A percentile compares a stretch with the other conserved stretches of the same genome.
Evolutionary conservation across 2,888 invertebrate species (phyloP).

Genomic region (Chorisops tibialis): DNA sequence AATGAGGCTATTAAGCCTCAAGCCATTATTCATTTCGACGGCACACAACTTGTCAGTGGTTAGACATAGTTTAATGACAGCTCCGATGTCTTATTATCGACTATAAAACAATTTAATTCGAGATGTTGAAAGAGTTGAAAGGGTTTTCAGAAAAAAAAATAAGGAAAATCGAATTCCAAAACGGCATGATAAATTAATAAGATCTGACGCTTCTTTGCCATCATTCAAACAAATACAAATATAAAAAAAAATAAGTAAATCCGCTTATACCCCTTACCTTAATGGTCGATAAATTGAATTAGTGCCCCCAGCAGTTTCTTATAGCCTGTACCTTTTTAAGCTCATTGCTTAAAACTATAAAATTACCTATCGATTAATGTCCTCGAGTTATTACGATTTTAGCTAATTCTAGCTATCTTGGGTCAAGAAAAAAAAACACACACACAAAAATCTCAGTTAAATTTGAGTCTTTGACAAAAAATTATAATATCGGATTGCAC

Average conservation of each 20-base stretch:
- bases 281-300: background rate
- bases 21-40: conserved; percentile 24
- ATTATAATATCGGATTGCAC: too few relatives aligned
- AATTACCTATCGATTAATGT: too few relatives aligned
- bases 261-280: background rate
- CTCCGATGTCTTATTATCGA: conserved; percentile 30
- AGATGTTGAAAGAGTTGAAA: conserved; percentile 11
- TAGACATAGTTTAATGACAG: conserved; percentile 25
- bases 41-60: conserved; percentile 13
- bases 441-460: too few relatives aligned
- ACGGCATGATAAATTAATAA: conserved; percentile 24
- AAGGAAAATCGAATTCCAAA: background rate
- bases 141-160: conserved; percentile 1
- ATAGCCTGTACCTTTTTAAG: too few relatives aligned
- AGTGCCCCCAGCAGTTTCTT: background rate
- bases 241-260: background rate
- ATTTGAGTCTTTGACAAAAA: too few relatives aligned
- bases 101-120: conserved; percentile 28
- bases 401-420: too few relatives aligned
- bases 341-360: too few relatives aligned
- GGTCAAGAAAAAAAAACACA: too few relatives aligned
- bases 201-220: conserved; percentile 11
- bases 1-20: conserved; percentile 23
- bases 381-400: too few relatives aligned
- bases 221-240: background rate